A percentile compares a stretch with the other conserved stretches of the same genome.
Evolutionary conservation across 2,113 vertebrate genomes (phyloP).

Genomic region (Ictalurus punctatus): DNA sequence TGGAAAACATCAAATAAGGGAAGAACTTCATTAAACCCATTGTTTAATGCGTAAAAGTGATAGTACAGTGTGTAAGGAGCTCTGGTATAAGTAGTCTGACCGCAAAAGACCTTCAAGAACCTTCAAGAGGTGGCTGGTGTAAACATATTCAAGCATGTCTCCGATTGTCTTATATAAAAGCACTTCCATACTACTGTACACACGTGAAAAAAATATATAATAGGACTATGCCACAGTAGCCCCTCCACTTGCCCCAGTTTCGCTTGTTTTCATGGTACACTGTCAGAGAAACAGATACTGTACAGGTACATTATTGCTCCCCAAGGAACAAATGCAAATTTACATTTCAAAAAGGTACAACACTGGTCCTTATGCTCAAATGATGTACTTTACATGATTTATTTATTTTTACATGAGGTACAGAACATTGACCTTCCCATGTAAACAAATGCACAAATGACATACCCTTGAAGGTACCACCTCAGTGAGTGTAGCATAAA

Average conservation of each 20-base stretch:
- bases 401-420: neutral
- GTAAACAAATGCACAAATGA: neutral
- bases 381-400: neutral
- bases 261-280: neutral
- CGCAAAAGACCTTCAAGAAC: neutral
- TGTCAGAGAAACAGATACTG: neutral
- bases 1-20: neutral
- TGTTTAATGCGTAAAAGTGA: neutral
- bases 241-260: slow-evolving; percentile 14
- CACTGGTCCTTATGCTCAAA: neutral
- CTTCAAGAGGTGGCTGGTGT: neutral
- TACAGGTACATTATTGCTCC: slow-evolving; percentile 11
- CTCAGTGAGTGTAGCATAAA: neutral
- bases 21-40: neutral
- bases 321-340: neutral
- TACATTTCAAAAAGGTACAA: neutral
- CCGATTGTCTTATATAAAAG: neutral
- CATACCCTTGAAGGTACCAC: neutral
- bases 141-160: neutral
- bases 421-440: neutral
- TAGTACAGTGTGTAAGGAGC: neutral
- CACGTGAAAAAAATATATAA: neutral
- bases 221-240: neutral
- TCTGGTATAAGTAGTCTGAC: neutral
- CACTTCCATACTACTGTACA: neutral